Evolutionary conservation across 2,888 invertebrate genomes (phyloP).

Genomic region (Cephalotes varians): DNA sequence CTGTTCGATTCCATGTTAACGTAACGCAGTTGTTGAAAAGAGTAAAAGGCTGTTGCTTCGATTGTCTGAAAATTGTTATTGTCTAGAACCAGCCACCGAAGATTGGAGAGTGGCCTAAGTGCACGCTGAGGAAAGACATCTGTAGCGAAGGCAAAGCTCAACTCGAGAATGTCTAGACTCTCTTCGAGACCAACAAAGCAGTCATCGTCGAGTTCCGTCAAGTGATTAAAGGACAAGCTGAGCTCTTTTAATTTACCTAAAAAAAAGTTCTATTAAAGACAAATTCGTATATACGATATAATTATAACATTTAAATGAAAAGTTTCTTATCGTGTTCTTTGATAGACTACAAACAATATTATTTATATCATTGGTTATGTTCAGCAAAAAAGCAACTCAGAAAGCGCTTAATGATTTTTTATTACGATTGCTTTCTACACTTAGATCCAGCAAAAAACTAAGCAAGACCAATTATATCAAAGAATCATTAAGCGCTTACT

Average conservation of each 20-base stretch:
- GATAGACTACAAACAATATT: neutral
- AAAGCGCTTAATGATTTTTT: too few species aligned
- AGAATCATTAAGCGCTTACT: too few species aligned
- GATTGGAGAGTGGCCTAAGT: slow-evolving; percentile 90
- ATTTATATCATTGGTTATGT: slow-evolving; percentile 7
- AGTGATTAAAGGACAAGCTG: slow-evolving; percentile 96
- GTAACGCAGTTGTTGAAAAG: slow-evolving; percentile 88
- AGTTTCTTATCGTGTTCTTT: neutral
- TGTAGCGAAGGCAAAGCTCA: slow-evolving; percentile 94
- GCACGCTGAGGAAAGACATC: slow-evolving; percentile 93
- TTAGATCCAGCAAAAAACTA: too few species aligned
- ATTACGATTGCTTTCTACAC: too few species aligned
- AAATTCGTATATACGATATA: neutral
- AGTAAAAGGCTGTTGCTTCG: slow-evolving; percentile 90
- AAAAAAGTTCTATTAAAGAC: slow-evolving; percentile 26
- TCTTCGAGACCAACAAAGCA: slow-evolving; percentile 93
- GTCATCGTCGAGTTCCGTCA: slow-evolving; percentile 93
- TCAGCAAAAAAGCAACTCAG: too few species aligned
- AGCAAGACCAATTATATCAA: too few species aligned
- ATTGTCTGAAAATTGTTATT: slow-evolving; percentile 94
- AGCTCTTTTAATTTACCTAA: slow-evolving; percentile 93
- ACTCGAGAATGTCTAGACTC: slow-evolving; percentile 93
- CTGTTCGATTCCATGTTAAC: slow-evolving; percentile 95
- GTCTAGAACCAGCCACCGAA: slow-evolving; percentile 94
- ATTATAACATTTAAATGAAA: neutral